Evolutionary conservation across 2,888 invertebrate species (phyloP), one percentile per base, ranked within the genome.

Genomic region (Dromius quadrimaculatus): DNA sequence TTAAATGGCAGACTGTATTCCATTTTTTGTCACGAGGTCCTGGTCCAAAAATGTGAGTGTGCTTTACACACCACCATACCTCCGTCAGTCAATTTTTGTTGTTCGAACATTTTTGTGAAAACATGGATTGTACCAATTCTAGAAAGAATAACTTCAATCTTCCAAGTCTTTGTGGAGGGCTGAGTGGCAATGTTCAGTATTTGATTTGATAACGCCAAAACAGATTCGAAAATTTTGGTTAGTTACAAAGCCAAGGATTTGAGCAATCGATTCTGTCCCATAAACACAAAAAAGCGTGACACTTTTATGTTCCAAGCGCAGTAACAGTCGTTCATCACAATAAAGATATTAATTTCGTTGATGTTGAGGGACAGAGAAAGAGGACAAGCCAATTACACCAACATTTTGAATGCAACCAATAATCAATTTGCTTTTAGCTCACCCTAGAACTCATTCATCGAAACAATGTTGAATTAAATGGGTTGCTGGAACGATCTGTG

Each of bases 301-400:
- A 28, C 15, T 54, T 54, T 59, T 59, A 36, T 59, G 36, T 59
- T 13, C 36, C 20, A 59, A 59, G 36, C 36, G 59, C 59, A 59
- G 59, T 17, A 62, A 62, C 41, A 62, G 41, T 62, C 62, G 62
- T 62, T 23, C 50, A 68, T 68, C 59, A 43, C 59, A 59, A 59
- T 68, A 68, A 68, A 68, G 59, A 68, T 68, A 68, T 68, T 57
- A 68, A 68, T 68, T 68, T 68, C 43, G 36, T 43, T 68, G 59
- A 59, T 41, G 62, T 41, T n/a, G n/a, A n/a, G n/a, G n/a, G n/a
- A n/a, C n/a, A n/a, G n/a, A n/a, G n/a, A n/a, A n/a, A n/a, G n/a
- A n/a, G n/a, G n/a, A n/a, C n/a, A n/a, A 23, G 9, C 9, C 34
- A 15, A 9, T 32, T n/a, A n/a, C n/a, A n/a, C n/a, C n/a, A n/a